Conservation (phyloP, 2,797 vertebrate species). For the Lepilemur ruficaudatus region DNA sequence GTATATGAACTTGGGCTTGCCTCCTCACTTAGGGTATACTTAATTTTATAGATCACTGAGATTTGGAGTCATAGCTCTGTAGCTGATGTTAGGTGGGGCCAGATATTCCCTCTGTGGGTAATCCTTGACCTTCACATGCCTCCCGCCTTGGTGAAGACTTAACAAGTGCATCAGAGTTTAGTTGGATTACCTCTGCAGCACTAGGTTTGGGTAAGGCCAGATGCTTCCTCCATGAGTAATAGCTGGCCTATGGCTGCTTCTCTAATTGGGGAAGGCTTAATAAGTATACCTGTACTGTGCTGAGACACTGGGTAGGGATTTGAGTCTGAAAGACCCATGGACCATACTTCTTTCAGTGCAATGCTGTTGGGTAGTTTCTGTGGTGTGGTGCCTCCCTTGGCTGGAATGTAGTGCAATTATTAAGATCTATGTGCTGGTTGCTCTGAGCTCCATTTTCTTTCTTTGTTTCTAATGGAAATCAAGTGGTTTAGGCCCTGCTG, state of each 20-base stretch:
- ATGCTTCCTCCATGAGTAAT: neutral
- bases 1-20: neutral
- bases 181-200: neutral
- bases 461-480: neutral
- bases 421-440: neutral
- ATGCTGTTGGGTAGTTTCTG: neutral
- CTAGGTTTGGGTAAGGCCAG: neutral
- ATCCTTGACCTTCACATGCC: neutral
- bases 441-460: neutral
- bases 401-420: neutral
- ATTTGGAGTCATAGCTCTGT: neutral
- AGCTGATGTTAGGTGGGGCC: neutral
- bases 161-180: neutral
- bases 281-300: neutral
- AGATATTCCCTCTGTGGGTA: neutral
- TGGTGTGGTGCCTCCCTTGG: neutral
- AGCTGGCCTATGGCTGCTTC: neutral
- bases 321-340: neutral
- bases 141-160: neutral
- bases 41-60: neutral
- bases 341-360: neutral
- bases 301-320: neutral
- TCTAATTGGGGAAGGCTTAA: neutral
- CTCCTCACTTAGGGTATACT: too few relatives aligned
- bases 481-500: neutral